These are phyloP conservation scores for Eudasyphora cyanicolor DNA, from an alignment of 2,888 invertebrate species.

Conservation along the genomic window DNA sequence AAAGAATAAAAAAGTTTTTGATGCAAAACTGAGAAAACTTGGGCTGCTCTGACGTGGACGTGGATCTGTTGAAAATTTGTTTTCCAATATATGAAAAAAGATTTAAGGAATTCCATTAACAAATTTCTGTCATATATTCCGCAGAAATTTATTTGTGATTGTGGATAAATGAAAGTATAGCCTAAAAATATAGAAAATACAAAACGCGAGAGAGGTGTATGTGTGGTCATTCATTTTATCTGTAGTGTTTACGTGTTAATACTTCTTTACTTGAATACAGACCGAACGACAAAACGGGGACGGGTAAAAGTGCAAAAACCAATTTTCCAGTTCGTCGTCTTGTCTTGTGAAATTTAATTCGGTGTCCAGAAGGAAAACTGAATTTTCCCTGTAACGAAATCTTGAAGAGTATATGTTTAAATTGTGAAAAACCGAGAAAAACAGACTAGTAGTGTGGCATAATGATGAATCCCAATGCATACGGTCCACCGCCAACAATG, in stretches of 20 bases:
- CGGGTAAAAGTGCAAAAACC: constrained; percentile 52
- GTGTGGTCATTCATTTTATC: constrained; percentile 23
- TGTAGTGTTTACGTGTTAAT: constrained; percentile 57
- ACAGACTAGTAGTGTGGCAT: neutral
- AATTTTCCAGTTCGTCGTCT: constrained; percentile 24
- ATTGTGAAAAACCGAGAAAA: constrained; percentile 41
- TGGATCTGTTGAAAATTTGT: constrained; percentile 73
- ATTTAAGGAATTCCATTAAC: neutral
- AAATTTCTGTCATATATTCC: neutral
- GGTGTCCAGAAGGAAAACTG: neutral
- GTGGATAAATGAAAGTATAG: neutral
- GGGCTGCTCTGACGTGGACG: constrained; percentile 76
- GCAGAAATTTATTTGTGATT: neutral
- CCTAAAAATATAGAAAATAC: neutral
- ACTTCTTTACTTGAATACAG: constrained; percentile 13
- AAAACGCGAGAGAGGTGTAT: neutral
- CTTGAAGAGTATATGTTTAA: neutral
- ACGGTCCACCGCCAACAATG: constrained; percentile 77
- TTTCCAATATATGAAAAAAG: constrained; percentile 33
- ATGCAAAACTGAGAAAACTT: constrained; percentile 53
- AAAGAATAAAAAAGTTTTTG: constrained; percentile 43
- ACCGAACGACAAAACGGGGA: neutral
- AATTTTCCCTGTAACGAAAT: neutral
- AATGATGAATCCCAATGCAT: constrained; percentile 77
- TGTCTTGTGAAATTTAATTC: neutral